These are phyloP conservation scores for Anticlea derivata DNA, from an alignment of 2,888 invertebrate genomes.

Conservation along the genomic window DNA sequence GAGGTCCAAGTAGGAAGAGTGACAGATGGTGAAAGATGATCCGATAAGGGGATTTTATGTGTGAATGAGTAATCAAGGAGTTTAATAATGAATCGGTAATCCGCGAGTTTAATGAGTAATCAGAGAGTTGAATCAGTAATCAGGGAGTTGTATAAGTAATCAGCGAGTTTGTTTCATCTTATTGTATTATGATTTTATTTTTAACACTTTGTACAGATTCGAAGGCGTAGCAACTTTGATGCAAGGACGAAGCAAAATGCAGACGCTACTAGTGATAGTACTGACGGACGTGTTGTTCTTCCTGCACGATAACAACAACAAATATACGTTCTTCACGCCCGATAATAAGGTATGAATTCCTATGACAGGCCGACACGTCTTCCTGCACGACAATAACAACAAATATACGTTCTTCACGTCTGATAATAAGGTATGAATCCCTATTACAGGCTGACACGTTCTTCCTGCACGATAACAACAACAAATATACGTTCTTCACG, in stretches of 20 bases:
- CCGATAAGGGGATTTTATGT: too few species aligned
- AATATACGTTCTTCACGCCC: conserved; percentile 95
- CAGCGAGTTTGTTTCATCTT: too few species aligned
- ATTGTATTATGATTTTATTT: neutral
- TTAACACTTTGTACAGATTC: conserved; percentile 78
- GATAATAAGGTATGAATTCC: conserved; percentile 90
- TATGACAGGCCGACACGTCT: too few species aligned
- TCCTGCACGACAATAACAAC: conserved; percentile 95
- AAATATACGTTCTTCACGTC: conserved; percentile 97
- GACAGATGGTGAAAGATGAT: too few species aligned
- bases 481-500: conserved; percentile 96
- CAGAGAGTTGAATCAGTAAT: too few species aligned
- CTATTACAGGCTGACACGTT: conserved; percentile 80
- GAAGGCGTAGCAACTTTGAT: conserved; percentile 95
- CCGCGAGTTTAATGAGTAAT: too few species aligned
- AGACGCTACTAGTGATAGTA: conserved; percentile 93
- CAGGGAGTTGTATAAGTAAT: too few species aligned
- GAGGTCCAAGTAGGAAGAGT: too few species aligned
- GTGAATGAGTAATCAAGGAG: too few species aligned
- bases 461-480: conserved; percentile 95
- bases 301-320: conserved; percentile 95
- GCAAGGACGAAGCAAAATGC: conserved; percentile 96
- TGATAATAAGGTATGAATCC: conserved; percentile 90
- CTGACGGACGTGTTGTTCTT: conserved; percentile 96
- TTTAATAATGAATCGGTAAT: too few species aligned